These are phyloP conservation scores for Iguana delicatissima DNA, from an alignment of 2,797 vertebrate genomes.

Conservation along the genomic window DNA sequence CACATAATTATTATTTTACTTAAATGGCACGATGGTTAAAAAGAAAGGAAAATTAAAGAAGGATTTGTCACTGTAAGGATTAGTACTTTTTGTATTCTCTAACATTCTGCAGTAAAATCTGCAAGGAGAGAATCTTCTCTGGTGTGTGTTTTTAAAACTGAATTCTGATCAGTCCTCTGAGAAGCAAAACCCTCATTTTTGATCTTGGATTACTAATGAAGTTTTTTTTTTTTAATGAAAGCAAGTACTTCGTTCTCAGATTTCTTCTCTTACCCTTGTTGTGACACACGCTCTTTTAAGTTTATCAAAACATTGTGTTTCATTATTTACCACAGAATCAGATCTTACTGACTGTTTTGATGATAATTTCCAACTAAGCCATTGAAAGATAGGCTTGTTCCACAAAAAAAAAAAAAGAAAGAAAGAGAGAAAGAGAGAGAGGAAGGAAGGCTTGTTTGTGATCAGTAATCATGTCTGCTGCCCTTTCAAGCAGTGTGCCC, in stretches of 20 bases:
- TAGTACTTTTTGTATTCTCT: conserved; percentile 53
- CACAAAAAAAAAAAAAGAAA: too few species aligned
- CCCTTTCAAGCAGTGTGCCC: neutral
- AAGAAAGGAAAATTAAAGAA: conserved; percentile 33
- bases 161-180: conserved; percentile 37
- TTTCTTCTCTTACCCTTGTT: conserved; percentile 25
- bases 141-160: conserved; percentile 50
- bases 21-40: conserved; percentile 15
- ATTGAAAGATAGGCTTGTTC: conserved; percentile 50
- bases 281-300: conserved; percentile 36
- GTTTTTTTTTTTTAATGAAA: conserved; percentile 48
- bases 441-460: conserved; percentile 46
- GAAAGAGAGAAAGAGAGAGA: too few species aligned
- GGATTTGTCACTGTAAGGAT: conserved; percentile 52
- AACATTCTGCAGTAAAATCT: conserved; percentile 45
- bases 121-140: conserved; percentile 21
- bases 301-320: conserved; percentile 62
- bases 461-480: conserved; percentile 53
- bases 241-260: conserved; percentile 19
- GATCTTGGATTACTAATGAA: neutral
- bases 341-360: conserved; percentile 29
- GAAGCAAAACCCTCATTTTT: conserved; percentile 14
- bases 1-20: conserved; percentile 39
- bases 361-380: conserved; percentile 47
- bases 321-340: conserved; percentile 44